Percentiles rank a stretch among this genome's conserved stretches.
These are phyloP conservation scores for Cotesia glomerata DNA, from an alignment of 1,140 invertebrate genomes.

Conservation along the genomic window DNA sequence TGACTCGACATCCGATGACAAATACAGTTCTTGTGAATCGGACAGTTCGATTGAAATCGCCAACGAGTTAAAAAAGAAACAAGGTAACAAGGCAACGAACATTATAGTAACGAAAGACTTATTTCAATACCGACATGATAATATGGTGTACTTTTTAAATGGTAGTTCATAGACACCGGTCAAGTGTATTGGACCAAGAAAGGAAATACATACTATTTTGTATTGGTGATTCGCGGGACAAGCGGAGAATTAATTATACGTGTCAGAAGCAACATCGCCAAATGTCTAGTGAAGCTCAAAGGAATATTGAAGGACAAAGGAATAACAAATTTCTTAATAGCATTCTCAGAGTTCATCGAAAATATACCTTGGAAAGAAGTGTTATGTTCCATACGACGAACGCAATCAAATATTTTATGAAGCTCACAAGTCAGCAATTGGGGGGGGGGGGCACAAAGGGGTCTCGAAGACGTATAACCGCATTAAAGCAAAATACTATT, in stretches of 20 bases:
- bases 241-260: not conserved
- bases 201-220: not conserved
- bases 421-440: not conserved
- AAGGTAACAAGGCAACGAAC: not conserved
- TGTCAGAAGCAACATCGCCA: not conserved
- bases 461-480: not conserved
- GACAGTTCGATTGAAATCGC: no score
- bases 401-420: not conserved
- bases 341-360: not conserved
- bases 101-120: not conserved
- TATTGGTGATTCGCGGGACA: not conserved
- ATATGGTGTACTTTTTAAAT: conserved; percentile 3
- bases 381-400: not conserved
- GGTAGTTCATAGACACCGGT: not conserved
- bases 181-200: no score
- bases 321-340: not conserved
- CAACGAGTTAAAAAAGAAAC: no score
- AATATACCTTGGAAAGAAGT: not conserved
- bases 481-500: not conserved
- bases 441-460: not conserved
- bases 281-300: not conserved
- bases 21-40: no score
- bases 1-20: no score
- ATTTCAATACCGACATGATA: conserved; percentile 8
- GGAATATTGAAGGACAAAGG: not conserved